Evolutionary conservation across 2,113 vertebrate genomes (phyloP).

Genomic region (Echinops telfairi): DNA sequence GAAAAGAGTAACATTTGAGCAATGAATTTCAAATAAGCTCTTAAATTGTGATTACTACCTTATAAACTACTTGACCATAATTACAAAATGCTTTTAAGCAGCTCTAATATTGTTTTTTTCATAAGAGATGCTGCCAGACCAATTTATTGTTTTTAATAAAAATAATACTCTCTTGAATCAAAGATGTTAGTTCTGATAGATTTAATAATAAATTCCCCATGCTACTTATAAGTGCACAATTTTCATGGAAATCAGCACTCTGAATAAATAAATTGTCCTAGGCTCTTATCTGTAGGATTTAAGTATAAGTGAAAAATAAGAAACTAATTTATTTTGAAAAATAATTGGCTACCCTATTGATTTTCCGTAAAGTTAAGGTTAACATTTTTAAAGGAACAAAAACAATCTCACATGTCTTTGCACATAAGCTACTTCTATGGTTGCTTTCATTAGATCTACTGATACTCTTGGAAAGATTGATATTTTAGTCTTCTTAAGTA

Average conservation of each 20-base stretch:
- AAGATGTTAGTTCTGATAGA: not conserved
- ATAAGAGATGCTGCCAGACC: not conserved
- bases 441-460: slow-evolving; percentile 49
- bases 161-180: slow-evolving; percentile 3
- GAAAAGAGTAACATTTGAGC: not conserved
- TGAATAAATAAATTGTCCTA: not conserved
- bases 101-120: not conserved
- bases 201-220: slow-evolving; percentile 37
- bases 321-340: slow-evolving; percentile 16
- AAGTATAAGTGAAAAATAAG: slow-evolving; percentile 8
- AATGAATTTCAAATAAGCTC: not conserved
- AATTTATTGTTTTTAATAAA: slow-evolving; percentile 53
- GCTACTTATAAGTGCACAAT: not conserved
- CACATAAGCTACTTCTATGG: not conserved
- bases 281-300: not conserved
- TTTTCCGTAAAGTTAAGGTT: not conserved
- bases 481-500: slow-evolving; percentile 38
- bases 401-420: not conserved
- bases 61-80: not conserved
- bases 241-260: slow-evolving; percentile 49
- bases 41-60: not conserved
- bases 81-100: slow-evolving; percentile 4
- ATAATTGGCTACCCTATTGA: not conserved
- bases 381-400: not conserved
- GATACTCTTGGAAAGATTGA: not conserved